Evolutionary conservation across 2,113 vertebrate species (phyloP), one percentile per base, ranked within the genome.

Genomic region (Pimephales promelas): DNA sequence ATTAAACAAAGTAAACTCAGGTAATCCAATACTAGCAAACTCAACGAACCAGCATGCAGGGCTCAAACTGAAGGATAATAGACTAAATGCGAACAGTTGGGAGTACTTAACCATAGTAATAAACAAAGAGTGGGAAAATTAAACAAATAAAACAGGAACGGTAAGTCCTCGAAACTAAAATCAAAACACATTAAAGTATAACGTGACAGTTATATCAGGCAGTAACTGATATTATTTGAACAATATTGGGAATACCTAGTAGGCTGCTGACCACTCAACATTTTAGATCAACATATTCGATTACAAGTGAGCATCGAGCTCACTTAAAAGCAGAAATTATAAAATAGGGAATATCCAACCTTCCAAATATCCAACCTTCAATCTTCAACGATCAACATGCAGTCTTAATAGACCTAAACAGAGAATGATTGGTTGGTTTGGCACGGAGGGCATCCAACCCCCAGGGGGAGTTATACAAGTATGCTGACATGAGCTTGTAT

Each of bases 401-500:
- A 28, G 31, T 62, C 57, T 31, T 1, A 26, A 26, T 4, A 45
- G n/a, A 20, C 71, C 18, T 31, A 10, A 77, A 34, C 0, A 36
- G 54, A n/a, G 3, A 54, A 24, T 57, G 28, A 66, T 31, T 66
- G 59, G 43, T 22, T 49, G 24, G 10, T 79, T 49, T 79, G 59
- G 24, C 9, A 79, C n/a, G 26, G 78, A 79, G 43, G 43, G 18
- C 59, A 31, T 79, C 77, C 59, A 52, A 79, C 9, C 43, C 56
- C 40, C 16, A 64, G 59, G 43, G 10, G 31, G 24, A 64, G 20
- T 40, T 79, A 49, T 31, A 49, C 22, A 47, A 79, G 43, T n/a
- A 66, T 66, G 59, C 78, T 79, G 24, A 79, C 77, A 34, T 10
- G 18, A 20, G 18, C 59, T 79, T 79, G 47, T 49, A 34, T n/a